These are phyloP conservation scores for Epicampocera succincta DNA, from an alignment of 2,888 invertebrate genomes.

Conservation along the genomic window DNA sequence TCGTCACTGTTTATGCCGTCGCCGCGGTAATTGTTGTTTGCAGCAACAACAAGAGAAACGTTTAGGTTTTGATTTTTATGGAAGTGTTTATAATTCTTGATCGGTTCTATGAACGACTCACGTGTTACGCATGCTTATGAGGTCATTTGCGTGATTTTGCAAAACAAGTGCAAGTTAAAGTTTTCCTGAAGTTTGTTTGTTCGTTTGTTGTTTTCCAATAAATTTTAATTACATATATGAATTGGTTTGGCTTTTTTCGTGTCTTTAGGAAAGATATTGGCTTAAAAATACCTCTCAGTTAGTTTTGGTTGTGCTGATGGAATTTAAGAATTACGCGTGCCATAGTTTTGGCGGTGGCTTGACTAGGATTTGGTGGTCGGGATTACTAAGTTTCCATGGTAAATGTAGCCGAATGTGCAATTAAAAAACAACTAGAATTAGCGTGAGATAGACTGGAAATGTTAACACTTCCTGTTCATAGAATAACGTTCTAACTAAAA, in stretches of 20 bases:
- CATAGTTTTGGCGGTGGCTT: too few relatives aligned
- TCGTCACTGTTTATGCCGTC: constrained; percentile 31
- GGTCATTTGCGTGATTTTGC: constrained; percentile 72
- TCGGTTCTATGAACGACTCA: constrained; percentile 64
- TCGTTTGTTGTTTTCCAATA: constrained; percentile 19
- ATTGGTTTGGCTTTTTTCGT: constrained; percentile 39
- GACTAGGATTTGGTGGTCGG: too few relatives aligned
- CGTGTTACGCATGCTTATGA: constrained; percentile 72
- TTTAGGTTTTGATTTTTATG: constrained; percentile 65
- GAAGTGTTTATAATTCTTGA: constrained; percentile 67
- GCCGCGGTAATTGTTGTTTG: constrained; percentile 8
- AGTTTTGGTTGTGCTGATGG: too few relatives aligned
- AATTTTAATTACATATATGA: constrained; percentile 42
- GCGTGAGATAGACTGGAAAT: too few relatives aligned
- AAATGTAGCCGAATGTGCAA: too few relatives aligned
- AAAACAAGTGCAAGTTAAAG: constrained; percentile 68
- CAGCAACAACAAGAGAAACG: constrained; percentile 44
- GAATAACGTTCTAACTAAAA: too few relatives aligned
- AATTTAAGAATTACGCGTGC: too few relatives aligned
- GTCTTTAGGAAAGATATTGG: not conserved
- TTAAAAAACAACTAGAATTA: too few relatives aligned
- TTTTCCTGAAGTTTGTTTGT: constrained; percentile 16
- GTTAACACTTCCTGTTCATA: too few relatives aligned
- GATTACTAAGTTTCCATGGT: too few relatives aligned
- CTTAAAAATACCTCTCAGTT: not conserved